Percentiles rank a stretch among this genome's conserved stretches.
Evolutionary conservation across 2,888 invertebrate genomes (phyloP).

Genomic region (Nomada goodeniana): DNA sequence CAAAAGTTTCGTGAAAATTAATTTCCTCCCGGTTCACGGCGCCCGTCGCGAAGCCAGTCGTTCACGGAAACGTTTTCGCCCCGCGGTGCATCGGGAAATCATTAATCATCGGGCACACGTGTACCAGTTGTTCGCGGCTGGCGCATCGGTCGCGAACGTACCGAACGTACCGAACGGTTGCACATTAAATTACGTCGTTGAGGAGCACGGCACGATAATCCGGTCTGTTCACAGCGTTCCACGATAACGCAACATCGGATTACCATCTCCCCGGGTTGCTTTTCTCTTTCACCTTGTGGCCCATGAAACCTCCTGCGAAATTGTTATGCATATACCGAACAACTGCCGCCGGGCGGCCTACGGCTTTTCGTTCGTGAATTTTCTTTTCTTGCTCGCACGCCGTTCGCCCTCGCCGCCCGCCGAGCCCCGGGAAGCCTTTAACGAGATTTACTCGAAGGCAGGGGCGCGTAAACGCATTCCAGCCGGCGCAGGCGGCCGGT

Average conservation of each 20-base stretch:
- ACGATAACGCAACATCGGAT: constrained; percentile 63
- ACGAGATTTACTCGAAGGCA: constrained; percentile 65
- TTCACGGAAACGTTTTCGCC: constrained; percentile 25
- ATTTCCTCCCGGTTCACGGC: too few relatives aligned
- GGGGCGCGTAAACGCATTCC: constrained; percentile 70
- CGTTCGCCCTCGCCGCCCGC: neutral
- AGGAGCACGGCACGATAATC: constrained; percentile 42
- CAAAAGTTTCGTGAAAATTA: too few relatives aligned
- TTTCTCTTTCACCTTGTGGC: constrained; percentile 57
- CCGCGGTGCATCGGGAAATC: constrained; percentile 1
- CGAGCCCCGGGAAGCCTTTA: constrained; percentile 60
- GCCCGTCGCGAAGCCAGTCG: neutral
- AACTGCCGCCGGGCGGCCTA: constrained; percentile 5
- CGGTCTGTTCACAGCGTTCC: constrained; percentile 55
- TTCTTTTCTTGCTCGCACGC: neutral
- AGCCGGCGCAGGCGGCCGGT: constrained; percentile 57
- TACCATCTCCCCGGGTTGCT: constrained; percentile 57
- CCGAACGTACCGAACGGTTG: constrained; percentile 21
- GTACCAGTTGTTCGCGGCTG: constrained; percentile 25
- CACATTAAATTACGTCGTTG: constrained; percentile 49
- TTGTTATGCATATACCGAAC: constrained; percentile 59
- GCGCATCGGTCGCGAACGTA: constrained; percentile 29
- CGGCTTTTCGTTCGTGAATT: neutral
- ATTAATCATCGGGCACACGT: constrained; percentile 52
- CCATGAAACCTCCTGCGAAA: constrained; percentile 58